Evolutionary conservation across 1,140 invertebrate genomes (phyloP).

Genomic region (Hestina assimilis): DNA sequence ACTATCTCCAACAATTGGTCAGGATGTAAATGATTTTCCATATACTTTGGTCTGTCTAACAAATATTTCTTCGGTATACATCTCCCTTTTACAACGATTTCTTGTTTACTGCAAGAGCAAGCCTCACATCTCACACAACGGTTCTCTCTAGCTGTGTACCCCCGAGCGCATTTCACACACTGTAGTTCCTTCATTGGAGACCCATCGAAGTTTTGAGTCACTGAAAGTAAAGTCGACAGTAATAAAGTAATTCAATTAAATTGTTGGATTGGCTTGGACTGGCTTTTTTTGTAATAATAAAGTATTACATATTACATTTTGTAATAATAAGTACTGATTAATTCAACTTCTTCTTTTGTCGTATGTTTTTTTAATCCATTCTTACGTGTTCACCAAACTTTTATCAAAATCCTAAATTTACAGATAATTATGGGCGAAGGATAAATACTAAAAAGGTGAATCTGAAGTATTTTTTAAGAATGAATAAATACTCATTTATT

Average conservation of each 20-base stretch:
- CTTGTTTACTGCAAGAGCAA: conserved; percentile 44
- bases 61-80: conserved; percentile 59
- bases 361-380: no score
- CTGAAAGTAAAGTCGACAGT: conserved; percentile 32
- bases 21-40: conserved; percentile 46
- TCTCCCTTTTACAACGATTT: conserved; percentile 41
- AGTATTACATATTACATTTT: no score
- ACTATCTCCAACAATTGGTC: conserved; percentile 46
- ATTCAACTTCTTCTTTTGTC: no score
- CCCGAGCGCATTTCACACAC: conserved; percentile 61
- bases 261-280: no score
- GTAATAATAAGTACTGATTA: no score
- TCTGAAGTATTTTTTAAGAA: no score
- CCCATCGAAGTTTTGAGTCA: conserved; percentile 63
- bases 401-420: no score
- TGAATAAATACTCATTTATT: no score
- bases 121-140: conserved; percentile 52
- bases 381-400: no score
- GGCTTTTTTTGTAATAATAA: no score
- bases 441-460: no score
- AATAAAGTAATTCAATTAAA: background rate
- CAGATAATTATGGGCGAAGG: no score
- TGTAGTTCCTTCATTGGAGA: conserved; percentile 59
- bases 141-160: conserved; percentile 45
- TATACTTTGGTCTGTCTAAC: conserved; percentile 50